Evolutionary conservation across 2,113 vertebrate species (phyloP), one percentile per base, ranked within the genome.

Genomic region (Nesoenas mayeri): DNA sequence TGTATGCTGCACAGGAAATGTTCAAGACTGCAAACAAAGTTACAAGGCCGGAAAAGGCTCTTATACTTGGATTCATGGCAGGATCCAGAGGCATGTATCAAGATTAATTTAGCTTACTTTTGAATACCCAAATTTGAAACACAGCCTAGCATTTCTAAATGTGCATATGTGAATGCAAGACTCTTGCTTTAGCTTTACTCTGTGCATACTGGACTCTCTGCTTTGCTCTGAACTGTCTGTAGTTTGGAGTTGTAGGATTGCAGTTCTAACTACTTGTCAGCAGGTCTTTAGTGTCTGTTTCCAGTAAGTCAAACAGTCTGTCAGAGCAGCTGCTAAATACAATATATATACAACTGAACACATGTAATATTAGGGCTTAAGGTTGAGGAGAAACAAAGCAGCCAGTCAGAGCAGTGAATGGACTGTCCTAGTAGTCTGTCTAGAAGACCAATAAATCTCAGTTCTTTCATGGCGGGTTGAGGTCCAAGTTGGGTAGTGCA

Each of bases 11-110:
- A 10, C 99, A 99, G 97, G 99, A 99, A 97, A 99, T 99, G 99
- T 99, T 99, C 98, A 99, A 99, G 98, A 99, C 99, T 1, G 99
- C 99, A 97, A 99, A 99, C 98, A 99, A 99, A 96, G 99, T 99
- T 77, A 99, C 99, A 7, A 98, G 99, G 89, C 99, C 99, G 8
- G 99, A 99, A 97, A 99, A 99, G 95, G 99, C 99, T 36, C 99
- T 99, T 64, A 99, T 99, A 83, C 98, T 99, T 97, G 99, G 99
- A 91, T 99, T 99, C 98, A 99, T 99, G 99, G 99, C 99, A 10
- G 99, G 99, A 97, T 99, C 99, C 60, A 98, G 99, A 99, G 99
- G 99, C 98, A 98, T 18, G 95, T 94, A 91, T 50, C 82, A 66
- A 64, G 58, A 51, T 1, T 57, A 40, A 42, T 18, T 50, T 77